Base-by-base conservation (phyloP, 1,140 invertebrate species). In the Antheraea pernyi region DNA sequence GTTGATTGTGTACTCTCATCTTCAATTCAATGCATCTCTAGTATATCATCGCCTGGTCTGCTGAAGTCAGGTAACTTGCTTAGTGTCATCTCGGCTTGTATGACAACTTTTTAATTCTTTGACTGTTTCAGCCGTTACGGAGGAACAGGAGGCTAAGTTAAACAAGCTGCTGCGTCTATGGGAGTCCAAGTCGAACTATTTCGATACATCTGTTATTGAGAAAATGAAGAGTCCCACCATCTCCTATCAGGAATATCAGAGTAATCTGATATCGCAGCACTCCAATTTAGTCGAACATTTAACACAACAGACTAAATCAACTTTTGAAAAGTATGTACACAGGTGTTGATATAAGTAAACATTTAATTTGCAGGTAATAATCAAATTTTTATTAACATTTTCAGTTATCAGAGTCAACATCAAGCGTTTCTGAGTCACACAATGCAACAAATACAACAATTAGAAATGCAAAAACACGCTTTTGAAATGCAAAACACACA, bases 111-210 rank as follows among this genome's bases (percentile, higher is more conserved):
- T 88, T 89, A 84, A 91, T 83, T 61, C 65, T 86, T 86, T 77
- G 80, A 71, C 83, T 88, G 83, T 89, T 91, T 91, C 95, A 91
- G 96, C 95, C 72, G 96, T 97, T 62, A 95, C 93, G 19, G 96
- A 97, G 62, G 98, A 99, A 46, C 97, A 98, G 90, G 95, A 97
- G 78, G 94, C 94, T 74, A 99, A 99, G 93, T 93, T 99, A 58
- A 96, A 97, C 81, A 99, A 99, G 93, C 92, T 99, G 62, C 93
- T 99, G 19, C 97, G 96, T 65, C 92, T 99, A 11, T 99, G 98
- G 98, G 98, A 99, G 88, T 97, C 97, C 67, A 99, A 99, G 91
- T 96, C 96, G 72, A 98, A 98, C 93, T 99, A 99, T 91, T 98
- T 99, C 86, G 96, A 96, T 81, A 93, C 95, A 59, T 94, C 95